Evolutionary conservation across 30 jellyfish, hydroid and myxozoan genomes (phyloP).

Genomic region (Turritopsis rubra): DNA sequence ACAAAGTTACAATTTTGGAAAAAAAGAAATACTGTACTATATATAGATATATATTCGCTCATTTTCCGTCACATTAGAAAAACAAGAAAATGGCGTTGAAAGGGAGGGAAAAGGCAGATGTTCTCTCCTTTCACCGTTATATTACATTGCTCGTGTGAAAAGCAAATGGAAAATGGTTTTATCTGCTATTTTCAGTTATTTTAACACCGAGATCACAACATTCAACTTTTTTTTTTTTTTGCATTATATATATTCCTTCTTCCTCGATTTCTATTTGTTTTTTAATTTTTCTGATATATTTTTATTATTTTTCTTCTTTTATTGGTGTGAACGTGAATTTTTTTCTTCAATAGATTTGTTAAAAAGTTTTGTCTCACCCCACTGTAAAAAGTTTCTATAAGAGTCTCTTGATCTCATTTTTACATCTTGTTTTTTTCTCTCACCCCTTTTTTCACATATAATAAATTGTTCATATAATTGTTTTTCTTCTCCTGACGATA

Average conservation of each 20-base stretch:
- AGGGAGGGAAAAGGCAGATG: not conserved
- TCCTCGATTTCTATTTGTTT: not conserved
- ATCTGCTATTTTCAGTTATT: not conserved
- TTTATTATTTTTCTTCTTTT: not conserved
- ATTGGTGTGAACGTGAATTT: not conserved
- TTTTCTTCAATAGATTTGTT: not conserved
- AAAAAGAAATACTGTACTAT: not conserved
- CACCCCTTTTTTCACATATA: no score
- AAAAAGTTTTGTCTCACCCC: not conserved
- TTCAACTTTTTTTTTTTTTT: not conserved
- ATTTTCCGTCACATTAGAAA: not conserved
- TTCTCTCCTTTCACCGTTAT: not conserved
- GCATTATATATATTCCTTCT: not conserved
- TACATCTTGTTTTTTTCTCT: no score
- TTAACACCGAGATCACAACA: not conserved
- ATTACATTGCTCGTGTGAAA: not conserved
- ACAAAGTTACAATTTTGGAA: not conserved
- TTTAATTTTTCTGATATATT: no score
- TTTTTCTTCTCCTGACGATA: no score
- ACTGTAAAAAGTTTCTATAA: not conserved
- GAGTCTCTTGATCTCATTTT: no score
- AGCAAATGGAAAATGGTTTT: not conserved
- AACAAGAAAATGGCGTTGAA: not conserved
- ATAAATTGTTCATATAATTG: no score
- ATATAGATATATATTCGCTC: no score